Evolutionary conservation across 2,888 invertebrate genomes (phyloP).

Genomic region (Agrilus mali): DNA sequence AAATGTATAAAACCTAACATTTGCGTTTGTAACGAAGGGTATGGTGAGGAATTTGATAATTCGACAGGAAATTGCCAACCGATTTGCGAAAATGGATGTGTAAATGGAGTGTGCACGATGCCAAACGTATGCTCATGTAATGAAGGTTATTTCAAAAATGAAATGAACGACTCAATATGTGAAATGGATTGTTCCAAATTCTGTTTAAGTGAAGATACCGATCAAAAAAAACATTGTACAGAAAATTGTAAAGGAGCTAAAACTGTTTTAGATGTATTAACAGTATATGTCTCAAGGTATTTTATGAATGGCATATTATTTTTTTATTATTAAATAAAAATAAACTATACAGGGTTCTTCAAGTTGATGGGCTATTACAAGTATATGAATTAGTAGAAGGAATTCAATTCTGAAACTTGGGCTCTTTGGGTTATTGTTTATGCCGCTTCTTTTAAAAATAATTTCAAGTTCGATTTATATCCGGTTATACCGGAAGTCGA

Average conservation of each 20-base stretch:
- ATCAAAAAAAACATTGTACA: slow-evolving; percentile 12
- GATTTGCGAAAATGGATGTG: slow-evolving; percentile 5
- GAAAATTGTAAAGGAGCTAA: slow-evolving; percentile 18
- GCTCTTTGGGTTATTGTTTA: too few species aligned
- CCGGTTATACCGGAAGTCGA: too few species aligned
- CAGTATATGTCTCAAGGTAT: too few species aligned
- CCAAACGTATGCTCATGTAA: slow-evolving; percentile 27
- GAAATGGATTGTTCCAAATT: slow-evolving; percentile 10
- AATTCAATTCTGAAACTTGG: too few species aligned
- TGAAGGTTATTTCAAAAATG: slow-evolving; percentile 17
- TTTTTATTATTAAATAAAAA: too few species aligned
- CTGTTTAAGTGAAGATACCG: slow-evolving; percentile 28
- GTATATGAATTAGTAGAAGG: too few species aligned
- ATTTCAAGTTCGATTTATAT: too few species aligned
- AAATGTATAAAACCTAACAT: slow-evolving; percentile 24
- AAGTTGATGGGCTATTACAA: too few species aligned
- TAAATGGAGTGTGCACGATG: slow-evolving; percentile 20
- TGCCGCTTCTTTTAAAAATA: too few species aligned
- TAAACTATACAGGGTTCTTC: too few species aligned
- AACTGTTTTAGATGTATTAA: too few species aligned
- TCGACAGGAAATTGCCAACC: slow-evolving; percentile 11
- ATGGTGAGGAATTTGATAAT: slow-evolving; percentile 31
- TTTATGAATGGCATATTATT: too few species aligned
- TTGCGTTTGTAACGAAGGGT: slow-evolving; percentile 42
- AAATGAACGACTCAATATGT: slow-evolving; percentile 6